Base-by-base conservation (phyloP, 23 tunicate genomes). In the Diplosoma virens region DNA sequence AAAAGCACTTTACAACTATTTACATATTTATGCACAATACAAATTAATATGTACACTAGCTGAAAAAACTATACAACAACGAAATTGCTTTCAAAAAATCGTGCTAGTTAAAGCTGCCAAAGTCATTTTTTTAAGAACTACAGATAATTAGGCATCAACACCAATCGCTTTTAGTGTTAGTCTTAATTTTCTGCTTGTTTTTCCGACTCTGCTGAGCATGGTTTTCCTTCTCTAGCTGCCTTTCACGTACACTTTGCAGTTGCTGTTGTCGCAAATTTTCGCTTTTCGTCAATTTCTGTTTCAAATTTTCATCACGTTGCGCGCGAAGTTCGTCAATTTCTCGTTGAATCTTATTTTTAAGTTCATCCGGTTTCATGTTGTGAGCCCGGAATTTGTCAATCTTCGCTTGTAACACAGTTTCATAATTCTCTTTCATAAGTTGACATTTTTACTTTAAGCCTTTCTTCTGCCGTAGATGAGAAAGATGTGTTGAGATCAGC, bases 161-260 rank as follows among this genome's bases (percentile, higher is more conserved):
- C n/a, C n/a, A n/a, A n/a, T n/a, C n/a, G n/a, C n/a, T n/a, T n/a
- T n/a, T n/a, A n/a, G n/a, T n/a, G n/a, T n/a, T n/a, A n/a, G n/a
- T n/a, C n/a, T n/a, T n/a, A n/a, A n/a, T n/a, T n/a, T 82, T 78
- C 59, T 67, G 61, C 35, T 72, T 72, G 37, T 82, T 89, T 32
- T 89, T 84, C 0, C 96, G 87, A 32, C 82, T 85, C 72, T 89
- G 79, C 48, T 83, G 88, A 0, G 88, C 96, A 50, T 89, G 88
- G 31, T 89, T 79, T 78, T 89, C 96, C 69, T 82, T 82, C 27
- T 82, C 96, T 32, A 71, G 82, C 24, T 84, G 77, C 48, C 63
- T 70, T 25, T 78, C 88, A 0, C 81, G 81, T 33, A 77, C 81
- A 56, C 85, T 77, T 41, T 61, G 80, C 1, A 89, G 46, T 35